Evolutionary conservation across 2,797 vertebrate species (phyloP).

Genomic region (Chelon auratus): DNA sequence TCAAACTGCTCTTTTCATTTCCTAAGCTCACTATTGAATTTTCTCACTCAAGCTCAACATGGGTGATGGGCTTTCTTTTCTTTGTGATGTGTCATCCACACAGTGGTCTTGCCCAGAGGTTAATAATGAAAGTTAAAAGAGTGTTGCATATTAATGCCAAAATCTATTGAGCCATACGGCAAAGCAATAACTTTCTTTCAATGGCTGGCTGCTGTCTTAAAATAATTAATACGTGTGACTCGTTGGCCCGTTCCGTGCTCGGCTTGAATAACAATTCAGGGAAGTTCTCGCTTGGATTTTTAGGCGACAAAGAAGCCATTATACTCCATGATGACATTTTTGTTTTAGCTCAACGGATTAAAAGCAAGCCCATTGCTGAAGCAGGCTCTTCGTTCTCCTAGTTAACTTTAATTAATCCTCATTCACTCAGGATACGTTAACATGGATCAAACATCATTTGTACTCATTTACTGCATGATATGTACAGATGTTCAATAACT

Average conservation of each 20-base stretch:
- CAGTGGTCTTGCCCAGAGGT: conserved; percentile 57
- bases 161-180: conserved; percentile 58
- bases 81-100: conserved; percentile 66
- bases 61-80: conserved; percentile 65
- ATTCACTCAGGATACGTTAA: conserved; percentile 9
- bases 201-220: conserved; percentile 46
- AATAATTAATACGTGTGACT: conserved; percentile 39
- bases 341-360: not conserved
- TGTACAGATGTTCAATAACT: conserved; percentile 24
- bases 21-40: conserved; percentile 76
- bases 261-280: conserved; percentile 29
- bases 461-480: conserved; percentile 15
- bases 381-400: not conserved
- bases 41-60: conserved; percentile 70
- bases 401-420: conserved; percentile 22
- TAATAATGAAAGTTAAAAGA: conserved; percentile 76
- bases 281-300: conserved; percentile 38
- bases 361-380: not conserved
- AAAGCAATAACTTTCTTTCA: conserved; percentile 61
- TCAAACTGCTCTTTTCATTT: conserved; percentile 78
- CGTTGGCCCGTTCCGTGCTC: conserved; percentile 18
- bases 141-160: conserved; percentile 76
- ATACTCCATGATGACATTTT: not conserved
- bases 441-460: conserved; percentile 33
- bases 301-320: not conserved